phyloP scores from a whole-genome alignment of 2,888 invertebrate genomes.

The Drosophila greeni region DNA sequence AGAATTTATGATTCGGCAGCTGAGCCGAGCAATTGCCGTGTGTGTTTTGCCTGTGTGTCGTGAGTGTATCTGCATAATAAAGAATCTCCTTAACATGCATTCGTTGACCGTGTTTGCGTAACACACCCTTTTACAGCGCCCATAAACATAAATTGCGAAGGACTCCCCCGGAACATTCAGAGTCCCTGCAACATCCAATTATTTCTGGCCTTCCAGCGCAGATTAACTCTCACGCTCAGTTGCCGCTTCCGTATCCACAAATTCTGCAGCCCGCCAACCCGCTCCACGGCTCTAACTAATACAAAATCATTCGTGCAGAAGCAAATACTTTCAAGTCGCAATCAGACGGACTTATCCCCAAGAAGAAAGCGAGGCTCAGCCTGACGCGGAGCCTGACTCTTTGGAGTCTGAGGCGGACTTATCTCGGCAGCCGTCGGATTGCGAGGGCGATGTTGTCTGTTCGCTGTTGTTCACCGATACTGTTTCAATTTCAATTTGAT shows the following conservation, averaged over 20 bases:
- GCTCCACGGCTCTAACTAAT: slow-evolving; percentile 41
- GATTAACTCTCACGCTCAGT: slow-evolving; percentile 26
- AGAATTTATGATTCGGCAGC: slow-evolving; percentile 24
- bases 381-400: slow-evolving; percentile 12
- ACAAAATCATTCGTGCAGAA: slow-evolving; percentile 50
- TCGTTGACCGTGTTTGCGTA: slow-evolving; percentile 20
- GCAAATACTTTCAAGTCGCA: slow-evolving; percentile 53
- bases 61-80: slow-evolving; percentile 34
- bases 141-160: slow-evolving; percentile 24
- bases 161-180: background rate
- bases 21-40: background rate
- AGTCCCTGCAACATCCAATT: slow-evolving; percentile 23
- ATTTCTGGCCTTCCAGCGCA: slow-evolving; percentile 17
- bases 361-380: slow-evolving; percentile 2
- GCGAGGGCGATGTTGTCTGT: slow-evolving; percentile 10
- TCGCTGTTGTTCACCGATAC: slow-evolving; percentile 14
- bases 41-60: slow-evolving; percentile 1
- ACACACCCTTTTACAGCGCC: slow-evolving; percentile 22
- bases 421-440: slow-evolving; percentile 21
- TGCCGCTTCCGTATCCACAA: slow-evolving; percentile 7
- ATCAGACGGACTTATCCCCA: slow-evolving; percentile 50
- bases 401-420: slow-evolving; percentile 22
- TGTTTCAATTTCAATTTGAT: slow-evolving; percentile 61
- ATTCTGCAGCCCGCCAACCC: background rate
- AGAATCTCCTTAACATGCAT: slow-evolving; percentile 31